Conservation (phyloP, 2,113 vertebrate genomes). For the Penelope pileata region DNA sequence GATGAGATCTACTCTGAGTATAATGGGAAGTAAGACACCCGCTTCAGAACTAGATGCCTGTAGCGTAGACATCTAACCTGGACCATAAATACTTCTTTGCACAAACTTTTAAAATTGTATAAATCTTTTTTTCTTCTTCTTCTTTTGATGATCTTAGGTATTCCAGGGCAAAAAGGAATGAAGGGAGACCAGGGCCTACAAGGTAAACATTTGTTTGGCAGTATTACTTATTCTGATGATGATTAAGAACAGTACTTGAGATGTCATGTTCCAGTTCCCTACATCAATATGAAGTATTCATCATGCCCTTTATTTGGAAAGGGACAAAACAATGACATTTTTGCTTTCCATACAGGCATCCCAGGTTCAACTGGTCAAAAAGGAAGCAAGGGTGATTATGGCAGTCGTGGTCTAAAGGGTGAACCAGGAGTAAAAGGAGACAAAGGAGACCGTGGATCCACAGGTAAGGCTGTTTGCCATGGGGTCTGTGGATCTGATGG, state of each 20-base stretch:
- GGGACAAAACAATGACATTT: not conserved
- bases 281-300: not conserved
- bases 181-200: slow-evolving; percentile 60
- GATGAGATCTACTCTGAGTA: not conserved
- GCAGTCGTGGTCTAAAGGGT: slow-evolving; percentile 22
- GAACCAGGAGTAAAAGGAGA: slow-evolving; percentile 36
- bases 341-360: not conserved
- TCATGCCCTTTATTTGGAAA: not conserved
- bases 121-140: not conserved
- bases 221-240: not conserved
- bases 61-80: slow-evolving; percentile 1
- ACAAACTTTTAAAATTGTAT: slow-evolving; percentile 54
- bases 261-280: not conserved
- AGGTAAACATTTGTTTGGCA: slow-evolving; percentile 63
- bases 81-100: not conserved
- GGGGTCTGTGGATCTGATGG: not conserved
- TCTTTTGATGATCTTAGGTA: slow-evolving; percentile 65
- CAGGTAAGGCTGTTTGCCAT: slow-evolving; percentile 35
- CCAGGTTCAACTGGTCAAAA: not conserved
- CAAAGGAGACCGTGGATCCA: not conserved
- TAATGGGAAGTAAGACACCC: not conserved
- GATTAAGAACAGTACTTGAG: not conserved
- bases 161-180: slow-evolving; percentile 68
- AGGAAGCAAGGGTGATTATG: slow-evolving; percentile 39
- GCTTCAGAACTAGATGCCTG: not conserved